These are phyloP conservation scores for Melangyna quadrimaculata DNA, from an alignment of 2,888 invertebrate genomes.

Conservation along the genomic window DNA sequence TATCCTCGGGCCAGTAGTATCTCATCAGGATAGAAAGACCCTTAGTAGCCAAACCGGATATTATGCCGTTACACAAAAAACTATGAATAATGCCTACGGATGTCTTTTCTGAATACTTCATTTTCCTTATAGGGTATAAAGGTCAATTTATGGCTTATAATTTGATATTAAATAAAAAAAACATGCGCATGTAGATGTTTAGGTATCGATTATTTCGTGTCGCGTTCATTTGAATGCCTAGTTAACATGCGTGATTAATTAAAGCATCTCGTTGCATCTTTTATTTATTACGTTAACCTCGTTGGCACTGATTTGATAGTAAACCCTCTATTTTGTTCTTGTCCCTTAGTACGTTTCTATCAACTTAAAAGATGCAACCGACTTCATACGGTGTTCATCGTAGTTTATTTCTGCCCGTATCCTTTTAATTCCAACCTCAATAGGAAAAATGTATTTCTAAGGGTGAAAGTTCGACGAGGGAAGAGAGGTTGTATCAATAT, in stretches of 20 bases:
- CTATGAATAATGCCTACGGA: conserved; percentile 7
- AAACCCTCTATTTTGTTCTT: not conserved
- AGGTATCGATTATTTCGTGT: conserved; percentile 16
- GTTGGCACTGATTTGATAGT: not conserved
- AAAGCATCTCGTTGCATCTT: not conserved
- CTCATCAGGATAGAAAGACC: conserved; percentile 28
- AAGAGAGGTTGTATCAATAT: conserved; percentile 39
- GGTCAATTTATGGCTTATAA: conserved; percentile 38
- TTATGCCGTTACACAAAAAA: conserved; percentile 33
- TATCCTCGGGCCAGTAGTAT: not conserved
- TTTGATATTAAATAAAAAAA: not conserved
- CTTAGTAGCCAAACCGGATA: conserved; percentile 19
- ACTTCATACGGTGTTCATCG: not conserved
- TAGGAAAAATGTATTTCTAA: not conserved
- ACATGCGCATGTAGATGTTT: not conserved
- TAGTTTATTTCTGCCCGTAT: not conserved
- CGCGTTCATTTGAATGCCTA: not conserved
- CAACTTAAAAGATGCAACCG: conserved; percentile 15
- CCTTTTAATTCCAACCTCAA: conserved; percentile 1
- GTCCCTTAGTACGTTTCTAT: conserved; percentile 19
- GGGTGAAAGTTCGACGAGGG: not conserved
- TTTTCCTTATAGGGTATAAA: conserved; percentile 7
- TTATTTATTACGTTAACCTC: conserved; percentile 40
- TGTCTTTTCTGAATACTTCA: not conserved
- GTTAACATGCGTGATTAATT: not conserved